phyloP scores from a whole-genome alignment of 2,888 invertebrate species.

The Agonopterix arenella region DNA sequence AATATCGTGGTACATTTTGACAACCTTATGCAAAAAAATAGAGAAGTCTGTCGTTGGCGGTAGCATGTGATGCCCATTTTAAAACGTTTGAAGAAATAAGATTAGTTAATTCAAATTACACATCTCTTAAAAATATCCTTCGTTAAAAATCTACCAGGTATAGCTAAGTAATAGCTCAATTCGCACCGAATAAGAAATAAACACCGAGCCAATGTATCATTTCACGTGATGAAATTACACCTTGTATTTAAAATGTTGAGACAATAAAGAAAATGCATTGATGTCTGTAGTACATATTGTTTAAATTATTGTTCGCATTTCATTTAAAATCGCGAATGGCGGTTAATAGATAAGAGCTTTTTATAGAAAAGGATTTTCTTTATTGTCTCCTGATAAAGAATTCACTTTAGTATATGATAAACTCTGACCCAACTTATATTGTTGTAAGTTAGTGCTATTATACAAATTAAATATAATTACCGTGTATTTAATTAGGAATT shows the following conservation, averaged over 20 bases:
- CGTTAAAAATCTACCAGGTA: too few species aligned
- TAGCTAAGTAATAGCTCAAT: too few species aligned
- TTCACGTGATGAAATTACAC: too few species aligned
- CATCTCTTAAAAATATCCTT: too few species aligned
- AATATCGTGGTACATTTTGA: too few species aligned
- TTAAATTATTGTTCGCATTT: background rate
- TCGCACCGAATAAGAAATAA: too few species aligned
- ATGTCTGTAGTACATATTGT: background rate
- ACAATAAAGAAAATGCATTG: slow-evolving; percentile 26
- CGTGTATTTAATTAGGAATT: slow-evolving; percentile 39
- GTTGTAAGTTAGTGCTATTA: slow-evolving; percentile 44
- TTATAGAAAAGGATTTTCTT: slow-evolving; percentile 17
- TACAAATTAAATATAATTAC: slow-evolving; percentile 49
- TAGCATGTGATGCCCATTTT: too few species aligned
- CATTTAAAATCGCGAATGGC: background rate
- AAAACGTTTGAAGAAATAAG: too few species aligned
- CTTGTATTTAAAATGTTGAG: slow-evolving; percentile 14
- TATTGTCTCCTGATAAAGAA: slow-evolving; percentile 27
- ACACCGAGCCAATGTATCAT: too few species aligned
- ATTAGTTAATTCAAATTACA: too few species aligned
- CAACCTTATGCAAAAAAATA: too few species aligned
- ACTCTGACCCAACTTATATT: slow-evolving; percentile 23
- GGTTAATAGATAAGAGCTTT: background rate
- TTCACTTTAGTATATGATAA: background rate
- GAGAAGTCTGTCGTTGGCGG: too few species aligned